A percentile compares a stretch with the other conserved stretches of the same genome.
Evolutionary conservation across 2,113 vertebrate species (phyloP).

Genomic region (Sphaerodactylus townsendi): DNA sequence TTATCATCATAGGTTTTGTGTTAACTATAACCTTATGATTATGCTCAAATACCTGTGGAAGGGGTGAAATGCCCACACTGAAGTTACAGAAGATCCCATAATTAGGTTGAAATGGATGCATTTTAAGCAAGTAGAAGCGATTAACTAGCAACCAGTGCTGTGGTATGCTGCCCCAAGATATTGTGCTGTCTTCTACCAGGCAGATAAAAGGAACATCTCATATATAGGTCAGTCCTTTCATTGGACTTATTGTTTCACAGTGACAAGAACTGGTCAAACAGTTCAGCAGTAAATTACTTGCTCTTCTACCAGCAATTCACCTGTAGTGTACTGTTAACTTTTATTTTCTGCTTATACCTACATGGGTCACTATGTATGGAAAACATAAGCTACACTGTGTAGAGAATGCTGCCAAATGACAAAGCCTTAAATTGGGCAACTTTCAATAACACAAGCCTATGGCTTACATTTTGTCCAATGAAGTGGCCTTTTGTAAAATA

Average conservation of each 20-base stretch:
- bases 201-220: neutral
- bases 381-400: neutral
- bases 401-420: neutral
- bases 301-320: neutral
- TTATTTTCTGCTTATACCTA: neutral
- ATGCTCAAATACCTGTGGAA: neutral
- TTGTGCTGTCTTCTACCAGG: neutral
- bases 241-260: neutral
- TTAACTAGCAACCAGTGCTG: neutral
- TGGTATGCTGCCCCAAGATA: neutral
- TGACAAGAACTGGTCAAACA: neutral
- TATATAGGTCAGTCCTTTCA: neutral
- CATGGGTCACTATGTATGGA: neutral
- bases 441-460: neutral
- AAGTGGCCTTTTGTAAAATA: neutral
- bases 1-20: too few species aligned
- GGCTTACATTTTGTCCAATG: neutral
- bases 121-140: neutral
- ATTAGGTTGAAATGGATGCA: too few species aligned
- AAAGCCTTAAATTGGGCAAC: neutral
- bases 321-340: neutral
- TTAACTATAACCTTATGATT: neutral
- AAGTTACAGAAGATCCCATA: neutral
- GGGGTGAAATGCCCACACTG: neutral
- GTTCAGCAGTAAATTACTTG: neutral